Evolutionary conservation across 2,797 vertebrate genomes (phyloP).

Genomic region (Syndactyla subalaris): DNA sequence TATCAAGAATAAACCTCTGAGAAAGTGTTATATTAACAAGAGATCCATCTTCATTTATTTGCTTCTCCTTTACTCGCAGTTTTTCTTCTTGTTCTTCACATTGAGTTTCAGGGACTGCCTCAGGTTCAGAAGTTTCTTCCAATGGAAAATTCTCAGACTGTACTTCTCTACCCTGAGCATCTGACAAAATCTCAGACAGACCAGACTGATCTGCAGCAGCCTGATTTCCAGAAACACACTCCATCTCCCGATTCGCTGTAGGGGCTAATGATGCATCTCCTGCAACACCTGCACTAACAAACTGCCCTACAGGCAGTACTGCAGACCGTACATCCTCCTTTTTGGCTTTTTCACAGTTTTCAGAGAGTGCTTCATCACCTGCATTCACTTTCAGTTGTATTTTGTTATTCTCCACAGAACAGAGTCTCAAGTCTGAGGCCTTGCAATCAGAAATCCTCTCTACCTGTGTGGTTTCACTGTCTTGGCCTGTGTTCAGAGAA

Average conservation of each 20-base stretch:
- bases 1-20: constrained; percentile 54
- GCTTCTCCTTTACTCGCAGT: neutral
- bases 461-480: constrained; percentile 83
- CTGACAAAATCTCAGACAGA: constrained; percentile 50
- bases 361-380: neutral
- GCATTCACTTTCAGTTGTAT: neutral
- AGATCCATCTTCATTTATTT: constrained; percentile 4
- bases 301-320: neutral
- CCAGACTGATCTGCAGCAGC: constrained; percentile 37
- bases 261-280: constrained; percentile 15
- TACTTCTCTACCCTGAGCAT: constrained; percentile 44
- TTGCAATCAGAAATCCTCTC: constrained; percentile 60
- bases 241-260: neutral
- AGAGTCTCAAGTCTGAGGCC: constrained; percentile 1
- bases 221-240: constrained; percentile 65
- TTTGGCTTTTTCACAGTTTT: constrained; percentile 16
- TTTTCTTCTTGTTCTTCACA: constrained; percentile 62
- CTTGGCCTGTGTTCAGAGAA: constrained; percentile 70
- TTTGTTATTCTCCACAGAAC: neutral
- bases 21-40: constrained; percentile 77
- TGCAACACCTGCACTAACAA: neutral
- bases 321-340: constrained; percentile 1
- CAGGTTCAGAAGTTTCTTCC: constrained; percentile 57
- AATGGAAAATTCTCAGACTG: constrained; percentile 41
- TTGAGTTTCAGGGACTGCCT: constrained; percentile 74